Evolutionary conservation across 2,113 vertebrate species (phyloP), one percentile per base, ranked within the genome.

Genomic region (Donacobius atricapilla): DNA sequence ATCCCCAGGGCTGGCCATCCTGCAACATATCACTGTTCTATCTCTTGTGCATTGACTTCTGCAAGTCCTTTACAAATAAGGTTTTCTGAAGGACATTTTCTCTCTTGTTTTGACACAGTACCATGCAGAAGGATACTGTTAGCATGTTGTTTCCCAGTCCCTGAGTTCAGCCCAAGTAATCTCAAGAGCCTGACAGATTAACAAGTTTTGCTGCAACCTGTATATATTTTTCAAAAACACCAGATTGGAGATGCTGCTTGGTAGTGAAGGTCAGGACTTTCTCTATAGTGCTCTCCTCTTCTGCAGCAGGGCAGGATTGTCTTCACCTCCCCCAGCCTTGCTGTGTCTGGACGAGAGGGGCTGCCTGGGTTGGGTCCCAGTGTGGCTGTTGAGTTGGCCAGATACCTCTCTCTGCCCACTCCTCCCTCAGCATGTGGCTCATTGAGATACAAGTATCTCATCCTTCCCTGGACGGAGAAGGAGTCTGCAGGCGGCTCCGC

Each of bases 371-470:
- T 91, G 66, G 35, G 86, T 90, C 86, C 93, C 45, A 54, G 1
- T 17, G 87, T 83, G 57, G 13, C 63, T 80, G 58, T 48, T 45
- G 42, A 77, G 45, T 72, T 72, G 73, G 70, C 78, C 31, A 45
- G 70, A 90, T 92, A 89, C 54, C 50, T 94, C 24, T 95, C 33
- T 35, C 42, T 90, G 89, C 78, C 78, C 47, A 51, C 61, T 87
- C 78, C 54, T 85, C 78, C 84, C 85, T 79, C 71, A 83, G 84
- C 63, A 25, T 87, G 93, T 96, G 94, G 90, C 71, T 96, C 66
- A 27, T 51, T 95, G 65, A 93, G 91, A 90, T 96, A 94, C 78
- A 96, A 94, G 83, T 94, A 93, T 89, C 87, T 94, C 82, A 65
- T 93, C 10, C 2, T 63, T 47, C 82, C 87, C 82, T 93, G 78